A percentile compares a stretch with the other conserved stretches of the same genome.
phyloP scores from a whole-genome alignment of 2,113 vertebrate species.

The Numida meleagris region DNA sequence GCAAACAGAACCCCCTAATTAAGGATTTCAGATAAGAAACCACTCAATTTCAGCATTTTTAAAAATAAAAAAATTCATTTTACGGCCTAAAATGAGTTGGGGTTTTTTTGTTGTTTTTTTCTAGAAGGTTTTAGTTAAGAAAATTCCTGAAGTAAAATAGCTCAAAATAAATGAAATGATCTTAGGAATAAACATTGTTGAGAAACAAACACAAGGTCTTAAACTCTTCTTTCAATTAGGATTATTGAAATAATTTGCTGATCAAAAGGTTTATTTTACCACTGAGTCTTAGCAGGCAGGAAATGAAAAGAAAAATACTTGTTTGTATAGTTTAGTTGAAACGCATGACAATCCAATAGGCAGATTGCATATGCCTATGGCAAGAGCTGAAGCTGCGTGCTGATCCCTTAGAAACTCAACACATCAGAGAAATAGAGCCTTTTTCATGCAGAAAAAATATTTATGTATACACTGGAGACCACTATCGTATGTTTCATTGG shows the following conservation, averaged over 20 bases:
- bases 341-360: neutral
- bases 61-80: neutral
- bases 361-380: neutral
- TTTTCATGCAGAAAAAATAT: neutral
- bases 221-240: neutral
- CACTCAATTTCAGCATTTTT: neutral
- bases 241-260: neutral
- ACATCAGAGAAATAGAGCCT: accelerated
- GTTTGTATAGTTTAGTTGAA: neutral
- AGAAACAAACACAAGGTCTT: neutral
- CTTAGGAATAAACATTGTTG: neutral
- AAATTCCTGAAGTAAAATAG: neutral
- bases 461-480: neutral
- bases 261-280: neutral
- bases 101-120: neutral
- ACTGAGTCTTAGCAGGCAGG: neutral
- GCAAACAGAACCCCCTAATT: neutral
- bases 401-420: neutral
- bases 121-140: neutral
- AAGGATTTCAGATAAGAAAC: neutral
- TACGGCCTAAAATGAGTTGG: neutral
- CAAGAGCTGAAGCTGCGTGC: neutral
- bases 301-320: neutral
- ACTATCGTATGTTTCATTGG: neutral
- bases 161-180: neutral